Evolutionary conservation across 1,140 invertebrate genomes (phyloP).

Genomic region (Hypsibius dujardini): DNA sequence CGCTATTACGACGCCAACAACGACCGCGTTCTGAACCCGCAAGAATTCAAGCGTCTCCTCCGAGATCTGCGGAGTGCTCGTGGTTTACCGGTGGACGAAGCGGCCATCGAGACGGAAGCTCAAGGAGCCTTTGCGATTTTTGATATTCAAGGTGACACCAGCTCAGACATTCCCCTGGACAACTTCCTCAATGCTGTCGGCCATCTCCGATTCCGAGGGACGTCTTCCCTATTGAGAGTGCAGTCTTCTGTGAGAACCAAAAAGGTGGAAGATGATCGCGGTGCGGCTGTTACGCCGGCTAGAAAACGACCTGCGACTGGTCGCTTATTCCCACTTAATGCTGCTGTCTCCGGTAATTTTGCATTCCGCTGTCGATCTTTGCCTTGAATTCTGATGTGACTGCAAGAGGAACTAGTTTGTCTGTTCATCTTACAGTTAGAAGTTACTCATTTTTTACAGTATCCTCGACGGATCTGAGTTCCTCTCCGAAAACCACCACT

Average conservation of each 20-base stretch:
- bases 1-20: constrained; percentile 37
- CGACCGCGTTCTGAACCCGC: constrained; percentile 33
- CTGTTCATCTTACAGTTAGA: neutral
- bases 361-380: constrained; percentile 20
- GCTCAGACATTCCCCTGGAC: constrained; percentile 30
- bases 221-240: constrained; percentile 37
- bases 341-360: constrained; percentile 19
- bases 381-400: neutral
- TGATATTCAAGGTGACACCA: constrained; percentile 23
- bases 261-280: constrained; percentile 5
- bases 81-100: constrained; percentile 30
- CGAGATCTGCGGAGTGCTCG: constrained; percentile 34
- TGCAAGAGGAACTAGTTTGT: neutral
- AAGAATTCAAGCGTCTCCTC: constrained; percentile 32
- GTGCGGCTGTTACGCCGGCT: neutral
- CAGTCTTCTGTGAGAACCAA: constrained; percentile 19
- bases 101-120: constrained; percentile 31
- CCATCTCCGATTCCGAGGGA: constrained; percentile 40
- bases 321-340: neutral
- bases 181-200: constrained; percentile 39
- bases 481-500: neutral
- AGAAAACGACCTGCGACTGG: neutral
- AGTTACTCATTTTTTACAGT: neutral
- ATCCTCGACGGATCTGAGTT: neutral
- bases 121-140: constrained; percentile 22